Conservation (phyloP, 2,113 vertebrate genomes). For the Castor canadensis region DNA sequence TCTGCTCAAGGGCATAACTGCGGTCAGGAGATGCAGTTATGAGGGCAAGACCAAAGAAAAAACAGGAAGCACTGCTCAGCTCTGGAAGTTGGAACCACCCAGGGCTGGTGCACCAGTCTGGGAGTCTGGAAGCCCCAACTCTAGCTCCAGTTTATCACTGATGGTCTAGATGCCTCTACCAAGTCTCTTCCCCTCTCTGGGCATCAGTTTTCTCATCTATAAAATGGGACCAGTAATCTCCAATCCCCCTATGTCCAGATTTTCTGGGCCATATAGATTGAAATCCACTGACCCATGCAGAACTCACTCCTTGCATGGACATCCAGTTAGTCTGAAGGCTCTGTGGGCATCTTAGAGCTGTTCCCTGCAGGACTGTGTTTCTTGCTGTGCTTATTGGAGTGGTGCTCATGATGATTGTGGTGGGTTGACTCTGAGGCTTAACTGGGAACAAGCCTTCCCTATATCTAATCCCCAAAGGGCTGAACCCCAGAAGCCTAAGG, state of each 20-base stretch:
- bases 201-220: background rate
- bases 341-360: background rate
- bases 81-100: background rate
- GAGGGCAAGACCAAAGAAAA: background rate
- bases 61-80: background rate
- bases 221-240: background rate
- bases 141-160: background rate
- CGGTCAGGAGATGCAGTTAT: background rate
- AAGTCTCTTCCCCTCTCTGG: background rate
- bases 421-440: background rate
- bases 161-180: background rate
- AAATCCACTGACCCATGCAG: background rate
- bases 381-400: background rate
- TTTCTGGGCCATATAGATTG: background rate
- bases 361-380: background rate
- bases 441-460: background rate
- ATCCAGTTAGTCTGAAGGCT: background rate
- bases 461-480: background rate
- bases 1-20: background rate
- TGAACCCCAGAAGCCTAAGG: background rate
- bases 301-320: rapidly evolving
- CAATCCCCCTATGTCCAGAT: background rate
- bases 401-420: background rate
- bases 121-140: background rate
- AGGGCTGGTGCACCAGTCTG: background rate